Base-by-base conservation (phyloP, 2,113 vertebrate species). In the Tiliqua scincoides region DNA sequence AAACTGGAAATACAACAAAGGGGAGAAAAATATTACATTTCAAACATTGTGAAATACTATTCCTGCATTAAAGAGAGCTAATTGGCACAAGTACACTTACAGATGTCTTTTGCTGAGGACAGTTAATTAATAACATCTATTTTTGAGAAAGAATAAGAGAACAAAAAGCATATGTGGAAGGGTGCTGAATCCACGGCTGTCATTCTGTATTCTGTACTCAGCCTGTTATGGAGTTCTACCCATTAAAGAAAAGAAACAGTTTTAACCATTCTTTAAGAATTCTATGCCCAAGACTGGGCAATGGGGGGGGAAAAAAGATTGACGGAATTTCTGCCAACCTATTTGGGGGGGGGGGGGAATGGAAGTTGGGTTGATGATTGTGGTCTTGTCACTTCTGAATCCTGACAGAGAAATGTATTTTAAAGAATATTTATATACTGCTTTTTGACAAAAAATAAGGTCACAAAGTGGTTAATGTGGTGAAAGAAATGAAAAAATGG, bases 1-100 rank as follows among this genome's bases (percentile, higher is more conserved):
- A 91, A 93, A 94, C 87, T 95, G 95, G 95, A 95, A 95, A 93
- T 90, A 94, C 92, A 94, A 95, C 94, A 95, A 95, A 94, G 93
- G 82, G 85, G 54, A 3, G 52, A 92, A 72, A 94, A 93, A 90
- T 91, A 91, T 90, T 95, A 93, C 91, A 91, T 95, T 94, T 92
- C 94, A 95, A 94, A 95, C 92, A 88, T 95, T 92, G 93, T 91
- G 94, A 94, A 95, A 95, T 93, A 86, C 88, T 89, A 94, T 92
- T 95, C 93, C 93, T 89, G 92, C 92, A 92, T 70, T 48, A 94
- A 95, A 95, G 93, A 93, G 91, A 93, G 92, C 91, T 94, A 88
- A 91, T 93, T 95, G 94, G 91, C 94, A 93, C 93, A 94, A 93
- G 91, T 68, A 88, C 86, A 93, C 94, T 94, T 94, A 88, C 95